These are phyloP conservation scores for Carcina quercana DNA, from an alignment of 2,888 invertebrate species.

Conservation along the genomic window DNA sequence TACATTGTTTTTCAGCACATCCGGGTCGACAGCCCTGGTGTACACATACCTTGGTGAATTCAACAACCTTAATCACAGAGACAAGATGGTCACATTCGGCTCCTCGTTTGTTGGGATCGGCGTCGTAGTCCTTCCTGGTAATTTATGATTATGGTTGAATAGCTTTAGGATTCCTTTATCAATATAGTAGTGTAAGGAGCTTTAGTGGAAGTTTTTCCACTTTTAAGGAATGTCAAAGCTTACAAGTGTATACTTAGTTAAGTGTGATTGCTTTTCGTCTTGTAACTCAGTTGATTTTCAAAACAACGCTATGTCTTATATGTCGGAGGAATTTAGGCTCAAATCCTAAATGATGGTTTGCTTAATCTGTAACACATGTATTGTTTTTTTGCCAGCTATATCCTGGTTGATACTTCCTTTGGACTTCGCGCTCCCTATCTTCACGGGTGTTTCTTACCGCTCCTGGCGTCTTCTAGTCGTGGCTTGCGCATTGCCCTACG, in stretches of 20 bases:
- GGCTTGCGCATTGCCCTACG: conserved; percentile 77
- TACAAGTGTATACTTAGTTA: too few species aligned
- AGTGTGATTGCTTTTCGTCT: too few species aligned
- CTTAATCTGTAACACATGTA: too few species aligned
- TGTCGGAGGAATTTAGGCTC: too few species aligned
- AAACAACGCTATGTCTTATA: too few species aligned
- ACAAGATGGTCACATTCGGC: conserved; percentile 67
- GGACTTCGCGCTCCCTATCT: conserved; percentile 56
- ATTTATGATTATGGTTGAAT: too few species aligned
- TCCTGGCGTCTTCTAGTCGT: conserved; percentile 86
- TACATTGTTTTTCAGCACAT: conserved; percentile 40
- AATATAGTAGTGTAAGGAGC: too few species aligned
- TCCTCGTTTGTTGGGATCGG: conserved; percentile 65
- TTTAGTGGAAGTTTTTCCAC: too few species aligned
- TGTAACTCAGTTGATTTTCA: too few species aligned
- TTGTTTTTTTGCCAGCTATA: conserved; percentile 73
- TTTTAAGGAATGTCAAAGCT: too few species aligned
- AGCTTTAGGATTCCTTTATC: too few species aligned
- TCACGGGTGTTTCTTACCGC: conserved; percentile 73
- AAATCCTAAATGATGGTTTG: too few species aligned
- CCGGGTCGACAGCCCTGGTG: conserved; percentile 70
- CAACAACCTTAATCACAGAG: conserved; percentile 58
- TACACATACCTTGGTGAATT: conserved; percentile 77
- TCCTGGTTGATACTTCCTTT: conserved; percentile 81
- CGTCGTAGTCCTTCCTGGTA: conserved; percentile 74